A percentile compares a stretch with the other conserved stretches of the same genome.
Evolutionary conservation across 2,888 invertebrate species (phyloP).

Genomic region (Lasioglossum pauxillum): DNA sequence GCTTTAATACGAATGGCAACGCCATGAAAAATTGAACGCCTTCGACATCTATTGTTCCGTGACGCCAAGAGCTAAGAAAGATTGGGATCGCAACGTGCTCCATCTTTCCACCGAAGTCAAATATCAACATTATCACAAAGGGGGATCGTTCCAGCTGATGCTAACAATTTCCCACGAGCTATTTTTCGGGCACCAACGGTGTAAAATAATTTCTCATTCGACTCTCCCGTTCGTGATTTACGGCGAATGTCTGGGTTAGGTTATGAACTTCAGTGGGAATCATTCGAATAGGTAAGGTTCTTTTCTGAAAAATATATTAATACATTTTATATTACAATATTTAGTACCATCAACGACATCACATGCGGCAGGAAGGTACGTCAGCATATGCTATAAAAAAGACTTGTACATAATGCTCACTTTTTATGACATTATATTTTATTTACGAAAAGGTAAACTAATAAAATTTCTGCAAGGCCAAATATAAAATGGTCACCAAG

Average conservation of each 20-base stretch:
- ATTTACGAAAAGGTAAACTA: neutral
- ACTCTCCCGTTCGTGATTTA: neutral
- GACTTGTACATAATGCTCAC: neutral
- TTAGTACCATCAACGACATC: neutral
- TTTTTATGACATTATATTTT: neutral
- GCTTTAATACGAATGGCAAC: slow-evolving; percentile 56
- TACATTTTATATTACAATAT: too few relatives aligned
- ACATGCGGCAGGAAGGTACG: neutral
- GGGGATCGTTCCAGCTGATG: neutral
- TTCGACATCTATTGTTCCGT: slow-evolving; percentile 69
- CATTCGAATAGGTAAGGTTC: too few relatives aligned
- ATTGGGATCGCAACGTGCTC: slow-evolving; percentile 30
- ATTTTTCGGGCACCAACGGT: neutral
- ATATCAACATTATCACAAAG: slow-evolving; percentile 48
- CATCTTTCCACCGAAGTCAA: slow-evolving; percentile 34
- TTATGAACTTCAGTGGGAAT: neutral
- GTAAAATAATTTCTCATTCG: neutral
- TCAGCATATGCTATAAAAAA: neutral
- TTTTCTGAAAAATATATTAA: neutral
- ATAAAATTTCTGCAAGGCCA: neutral
- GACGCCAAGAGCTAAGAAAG: slow-evolving; percentile 15
- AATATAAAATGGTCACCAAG: neutral
- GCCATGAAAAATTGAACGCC: slow-evolving; percentile 75
- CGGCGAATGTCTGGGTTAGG: neutral
- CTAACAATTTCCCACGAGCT: slow-evolving; percentile 23